Evolutionary conservation across 2,888 invertebrate genomes (phyloP).

Genomic region (Ecdyonurus torrentis): DNA sequence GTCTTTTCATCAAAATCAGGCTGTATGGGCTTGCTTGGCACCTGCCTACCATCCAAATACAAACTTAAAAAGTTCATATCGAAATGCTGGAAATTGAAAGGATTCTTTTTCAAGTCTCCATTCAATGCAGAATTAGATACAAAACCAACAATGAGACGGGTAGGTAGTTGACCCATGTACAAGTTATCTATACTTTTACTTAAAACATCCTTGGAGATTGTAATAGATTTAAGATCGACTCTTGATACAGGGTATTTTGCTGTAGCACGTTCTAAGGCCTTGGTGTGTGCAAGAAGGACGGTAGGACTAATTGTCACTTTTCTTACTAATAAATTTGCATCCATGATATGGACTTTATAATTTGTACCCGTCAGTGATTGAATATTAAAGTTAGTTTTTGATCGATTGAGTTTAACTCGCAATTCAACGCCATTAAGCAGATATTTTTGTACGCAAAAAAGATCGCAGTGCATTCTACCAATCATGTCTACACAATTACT

Average conservation of each 20-base stretch:
- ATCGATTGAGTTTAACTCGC: neutral
- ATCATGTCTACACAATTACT: neutral
- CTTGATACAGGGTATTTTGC: neutral
- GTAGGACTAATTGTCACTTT: neutral
- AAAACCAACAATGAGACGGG: neutral
- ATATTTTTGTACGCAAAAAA: neutral
- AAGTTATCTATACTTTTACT: neutral
- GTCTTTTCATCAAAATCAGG: neutral
- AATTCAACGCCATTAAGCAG: neutral
- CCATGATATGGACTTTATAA: neutral
- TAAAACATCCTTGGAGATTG: neutral
- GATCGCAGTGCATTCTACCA: neutral
- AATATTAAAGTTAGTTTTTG: neutral
- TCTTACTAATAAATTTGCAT: neutral
- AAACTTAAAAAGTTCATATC: neutral
- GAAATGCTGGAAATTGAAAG: slow-evolving; percentile 4
- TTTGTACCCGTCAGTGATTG: neutral
- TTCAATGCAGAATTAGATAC: neutral
- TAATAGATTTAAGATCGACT: neutral
- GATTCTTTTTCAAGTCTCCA: neutral
- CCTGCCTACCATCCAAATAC: neutral
- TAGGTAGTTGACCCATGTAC: neutral
- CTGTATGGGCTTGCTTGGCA: neutral
- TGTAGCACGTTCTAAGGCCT: neutral
- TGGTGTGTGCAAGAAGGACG: neutral